Evolutionary conservation across 1,140 invertebrate species (phyloP), one percentile per base, ranked within the genome.

Genomic region (Drosophila littoralis): DNA sequence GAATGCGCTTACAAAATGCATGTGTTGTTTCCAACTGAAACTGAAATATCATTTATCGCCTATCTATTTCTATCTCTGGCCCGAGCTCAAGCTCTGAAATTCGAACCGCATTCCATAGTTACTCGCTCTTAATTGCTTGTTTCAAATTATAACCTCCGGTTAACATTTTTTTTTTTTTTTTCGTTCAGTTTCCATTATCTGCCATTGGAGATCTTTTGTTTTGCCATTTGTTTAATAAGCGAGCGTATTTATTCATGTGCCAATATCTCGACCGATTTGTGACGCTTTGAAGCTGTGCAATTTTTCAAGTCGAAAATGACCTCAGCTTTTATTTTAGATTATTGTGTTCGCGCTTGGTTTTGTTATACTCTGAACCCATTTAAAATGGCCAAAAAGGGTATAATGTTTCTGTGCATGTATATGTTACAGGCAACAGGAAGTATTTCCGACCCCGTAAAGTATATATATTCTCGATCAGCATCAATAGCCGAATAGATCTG

Each of bases 51-150:
- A 79, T 63, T 76, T 83, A 82, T 82, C 79, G 79, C 60, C 15
- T 75, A 33, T 54, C 15, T 36, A 54, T 46, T 48, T 74, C 17
- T 61, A 45, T 55, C 59, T 64, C 33, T 13, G 9, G 6, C 74
- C 54, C 60, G 36, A 77, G 63, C 66, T 71, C 58, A 13, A 46
- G 50, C 77, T 73, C 22, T 28, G 22, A 57, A 46, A 75, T 48
- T 70, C 67, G 76, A 75, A 75, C 83, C 79, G 61, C 83, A 88
- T 86, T 86, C 83, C 83, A 60, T 22, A 54, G 15, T 83, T 59
- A 58, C 57, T 65, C 69, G 67, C 71, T 48, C 60, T 81, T 89
- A 88, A 88, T 88, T 84, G 78, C 77, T 71, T 48, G 71, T 70
- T 81, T 82, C 79, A 70, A 72, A 77, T 83, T 80, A 73, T 80